phyloP scores from a whole-genome alignment of 2,797 vertebrate species.

The Acestrorhynchus altus region DNA sequence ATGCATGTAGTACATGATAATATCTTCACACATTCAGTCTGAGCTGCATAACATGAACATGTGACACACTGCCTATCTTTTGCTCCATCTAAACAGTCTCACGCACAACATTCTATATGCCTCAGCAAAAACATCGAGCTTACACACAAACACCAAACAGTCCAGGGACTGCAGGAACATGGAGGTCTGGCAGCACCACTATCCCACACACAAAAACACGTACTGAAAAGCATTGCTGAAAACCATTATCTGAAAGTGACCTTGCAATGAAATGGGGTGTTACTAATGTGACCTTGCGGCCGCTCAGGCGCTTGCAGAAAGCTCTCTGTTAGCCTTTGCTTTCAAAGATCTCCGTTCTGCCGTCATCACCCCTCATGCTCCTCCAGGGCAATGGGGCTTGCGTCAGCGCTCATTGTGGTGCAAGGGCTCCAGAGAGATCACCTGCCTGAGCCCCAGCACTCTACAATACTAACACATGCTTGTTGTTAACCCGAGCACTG shows the following conservation, averaged over 20 bases:
- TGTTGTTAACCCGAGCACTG: conserved; percentile 50
- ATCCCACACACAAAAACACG: conserved; percentile 25
- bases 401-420: conserved; percentile 73
- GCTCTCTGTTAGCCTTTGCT: conserved; percentile 3
- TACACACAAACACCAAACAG: conserved; percentile 11
- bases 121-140: neutral
- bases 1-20: neutral
- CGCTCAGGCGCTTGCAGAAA: neutral
- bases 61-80: conserved; percentile 13
- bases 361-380: conserved; percentile 62
- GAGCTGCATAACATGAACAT: neutral
- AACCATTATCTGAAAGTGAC: conserved; percentile 46
- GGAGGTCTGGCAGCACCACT: conserved; percentile 8
- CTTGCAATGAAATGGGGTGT: conserved; percentile 47
- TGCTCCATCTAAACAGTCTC: conserved; percentile 17
- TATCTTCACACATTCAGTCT: neutral
- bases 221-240: conserved; percentile 33
- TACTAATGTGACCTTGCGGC: conserved; percentile 43
- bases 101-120: conserved; percentile 19
- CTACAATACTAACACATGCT: conserved; percentile 62
- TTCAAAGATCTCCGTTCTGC: conserved; percentile 32
- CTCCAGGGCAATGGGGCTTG: conserved; percentile 63
- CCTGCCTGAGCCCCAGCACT: conserved; percentile 70
- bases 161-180: conserved; percentile 26
- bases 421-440: conserved; percentile 72